Evolutionary conservation across 2,888 invertebrate genomes (phyloP), one percentile per base, ranked within the genome.

Genomic region (Diarsia dahlii): DNA sequence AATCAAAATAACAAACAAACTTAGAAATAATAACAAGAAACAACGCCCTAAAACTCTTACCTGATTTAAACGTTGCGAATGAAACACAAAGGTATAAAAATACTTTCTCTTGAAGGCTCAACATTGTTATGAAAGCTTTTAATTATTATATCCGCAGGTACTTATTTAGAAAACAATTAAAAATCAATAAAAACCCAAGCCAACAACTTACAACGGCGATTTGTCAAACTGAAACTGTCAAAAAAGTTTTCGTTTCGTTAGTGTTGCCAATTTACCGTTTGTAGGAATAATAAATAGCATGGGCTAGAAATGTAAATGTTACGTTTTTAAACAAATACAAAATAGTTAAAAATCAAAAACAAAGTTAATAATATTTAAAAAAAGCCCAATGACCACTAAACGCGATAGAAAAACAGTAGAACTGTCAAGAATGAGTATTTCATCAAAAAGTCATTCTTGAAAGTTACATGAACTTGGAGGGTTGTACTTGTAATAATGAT

Each of bases 31-130:
- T 66, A 84, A 82, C 82, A 83, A 71, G 78, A 88, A 90, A 90
- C 89, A 90, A 93, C 92, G 90, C 92, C 93, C 91, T 85, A 87
- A 80, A 81, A 84, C 82, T 84, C 91, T 82, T 92, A 95, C 94
- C 94, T 87, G 93, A 88, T 89, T 89, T 90, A 60, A 92, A 78
- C 34, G 89, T 86, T 13, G 89, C 74, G 72, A 91, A 82, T 65
- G 89, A 82, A 52, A 92, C 46, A 78, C 89, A 88, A 54, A 90
- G 56, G 62, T 85, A 85, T 12, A 91, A 23, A 9, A 91, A 74
- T 58, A 89, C 66, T 74, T 84, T 88, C 65, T 78, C 75, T 64
- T 71, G 80, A 28, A 79, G 52, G 56, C 52, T 82, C 18, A 74
- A 80, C 92, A 92, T 93, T 68, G 48, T 89, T 80, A 18, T 65